These are phyloP conservation scores for Sicus ferrugineus DNA, from an alignment of 2,888 invertebrate genomes.

Conservation along the genomic window DNA sequence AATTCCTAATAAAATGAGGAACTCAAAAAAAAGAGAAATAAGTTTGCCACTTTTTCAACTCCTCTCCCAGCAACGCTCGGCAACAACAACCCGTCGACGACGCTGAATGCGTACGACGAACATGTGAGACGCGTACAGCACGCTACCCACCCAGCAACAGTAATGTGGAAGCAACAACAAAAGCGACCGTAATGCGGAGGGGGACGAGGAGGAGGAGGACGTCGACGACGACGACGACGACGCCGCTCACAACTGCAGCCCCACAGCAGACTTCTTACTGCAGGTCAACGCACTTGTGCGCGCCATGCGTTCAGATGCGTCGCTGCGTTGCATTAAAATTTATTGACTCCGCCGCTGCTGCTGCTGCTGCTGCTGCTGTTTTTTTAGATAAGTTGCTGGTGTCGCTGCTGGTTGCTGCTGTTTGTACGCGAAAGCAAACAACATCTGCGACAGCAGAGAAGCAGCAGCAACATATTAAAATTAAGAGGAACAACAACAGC, in stretches of 20 bases:
- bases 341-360: background rate
- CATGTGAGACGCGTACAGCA: background rate
- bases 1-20: too few species aligned
- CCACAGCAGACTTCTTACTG: constrained; percentile 10
- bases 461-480: too few species aligned
- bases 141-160: too few species aligned
- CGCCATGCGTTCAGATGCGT: constrained; percentile 34
- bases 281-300: constrained; percentile 38
- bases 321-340: constrained; percentile 4
- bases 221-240: background rate
- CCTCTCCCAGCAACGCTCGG: background rate
- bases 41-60: background rate
- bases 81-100: background rate
- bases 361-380: constrained; percentile 11
- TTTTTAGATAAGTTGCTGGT: background rate
- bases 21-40: background rate
- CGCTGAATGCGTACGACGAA: background rate
- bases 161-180: background rate
- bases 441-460: too few species aligned
- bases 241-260: background rate
- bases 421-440: constrained; percentile 18
- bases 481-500: constrained; percentile 16
- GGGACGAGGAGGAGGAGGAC: background rate
- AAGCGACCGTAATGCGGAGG: too few species aligned
- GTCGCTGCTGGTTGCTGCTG: background rate